Evolutionary conservation across 2,888 invertebrate species (phyloP), one percentile per base, ranked within the genome.

Genomic region (Mystacides longicornis): DNA sequence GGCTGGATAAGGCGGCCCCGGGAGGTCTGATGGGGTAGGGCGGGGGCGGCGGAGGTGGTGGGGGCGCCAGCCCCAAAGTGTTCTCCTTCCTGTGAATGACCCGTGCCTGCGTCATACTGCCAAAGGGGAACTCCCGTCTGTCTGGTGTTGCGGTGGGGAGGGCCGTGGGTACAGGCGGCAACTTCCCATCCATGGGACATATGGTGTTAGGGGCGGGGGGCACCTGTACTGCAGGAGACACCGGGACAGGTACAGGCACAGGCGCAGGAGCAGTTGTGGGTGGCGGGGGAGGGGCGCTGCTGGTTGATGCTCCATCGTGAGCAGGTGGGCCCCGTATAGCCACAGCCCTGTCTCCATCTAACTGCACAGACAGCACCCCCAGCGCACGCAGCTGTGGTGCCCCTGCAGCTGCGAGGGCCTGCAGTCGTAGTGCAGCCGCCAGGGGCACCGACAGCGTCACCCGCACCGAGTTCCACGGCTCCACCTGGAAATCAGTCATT

Each of bases 391-490:
- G 82, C 65, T 88, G 87, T 63, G 88, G 82, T 67, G 92, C 91
- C 63, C 94, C 93, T 72, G 92, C 90, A 68, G 89, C 87, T 63
- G 96, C 96, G 70, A 97, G 79, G 74, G 91, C 91, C 66, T 93
- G 84, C 68, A 97, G 80, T 64, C 93, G 86, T 67, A 88, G 81
- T 69, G 96, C 96, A 69, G 96, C 96, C 77, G 95, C 95, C 71
- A 89, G 87, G 68, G 96, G 95, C 80, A 97, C 93, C 71, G 93
- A 93, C 81, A 97, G 87, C 77, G 95, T 96, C 73, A 97, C 94
- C 75, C 93, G 87, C 67, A 97, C 96, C 66, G 94, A 93, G 80
- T 95, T 94, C 94, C 94, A 97, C 81, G 96, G 96, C 83, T 96
- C 96, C 79, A 94, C 78, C 78, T 78, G 37, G n/a, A 37, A 7